Base-by-base conservation (phyloP, 2,888 invertebrate genomes). In the Isotomurus palustris region DNA sequence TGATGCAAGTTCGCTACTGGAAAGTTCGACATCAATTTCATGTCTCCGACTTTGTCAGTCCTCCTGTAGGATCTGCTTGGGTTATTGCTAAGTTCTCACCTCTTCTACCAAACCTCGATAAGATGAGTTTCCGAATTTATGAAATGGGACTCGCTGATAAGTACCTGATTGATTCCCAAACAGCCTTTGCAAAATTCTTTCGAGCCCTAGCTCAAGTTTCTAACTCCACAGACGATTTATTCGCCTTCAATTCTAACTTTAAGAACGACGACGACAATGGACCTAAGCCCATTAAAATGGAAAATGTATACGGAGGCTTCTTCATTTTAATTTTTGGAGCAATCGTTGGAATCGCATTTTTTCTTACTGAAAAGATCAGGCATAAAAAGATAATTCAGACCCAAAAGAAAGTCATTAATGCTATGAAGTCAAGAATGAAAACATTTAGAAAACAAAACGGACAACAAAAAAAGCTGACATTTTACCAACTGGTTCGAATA, bases 1-100 rank as follows among this genome's bases (percentile, higher is more conserved):
- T 67, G 62, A 50, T 60, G 24, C 65, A 62, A 21, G 59, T 66
- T 28, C 63, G 69, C 0, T 69, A 68, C 36, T 67, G 67, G 66
- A 67, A 67, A 56, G 45, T 69, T 5, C 57, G 59, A 4, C 61
- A 60, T 21, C 58, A 64, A 40, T 60, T 68, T 22, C 57, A 62
- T 40, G 45, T 69, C 19, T 68, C 67, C 3, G 69, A 69, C 48
- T 68, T 67, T 54, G 66, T 69, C 1, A 65, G 67, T 1, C 64
- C 69, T 22, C 66, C 69, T 1, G 67, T 69, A 1, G 69, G 67
- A 5, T 68, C 69, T 2, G 47, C 66, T 10, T 69, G 69, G 69
- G 67, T 63, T 12, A 44, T 68, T n/a, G 60, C 62, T 3, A 69
- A 69, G 60, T 47, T 64, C 56, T 63, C 66, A 28, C 67, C 69